Evolutionary conservation across 2,113 vertebrate species (phyloP).

Genomic region (Leucopsar rothschildi): DNA sequence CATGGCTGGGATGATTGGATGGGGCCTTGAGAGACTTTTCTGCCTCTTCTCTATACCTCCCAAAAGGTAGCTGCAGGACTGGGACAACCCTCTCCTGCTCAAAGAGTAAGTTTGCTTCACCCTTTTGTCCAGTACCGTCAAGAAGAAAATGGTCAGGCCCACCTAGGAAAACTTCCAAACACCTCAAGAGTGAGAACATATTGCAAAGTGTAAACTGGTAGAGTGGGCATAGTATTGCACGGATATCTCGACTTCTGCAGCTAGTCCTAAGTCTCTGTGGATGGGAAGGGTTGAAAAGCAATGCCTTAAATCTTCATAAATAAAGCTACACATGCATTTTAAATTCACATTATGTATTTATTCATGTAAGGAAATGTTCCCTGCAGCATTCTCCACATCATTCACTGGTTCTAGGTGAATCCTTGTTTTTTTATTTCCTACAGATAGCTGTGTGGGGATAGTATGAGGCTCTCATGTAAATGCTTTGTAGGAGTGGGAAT

Average conservation of each 20-base stretch:
- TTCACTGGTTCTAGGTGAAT: not conserved
- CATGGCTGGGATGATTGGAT: not conserved
- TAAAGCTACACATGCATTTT: not conserved
- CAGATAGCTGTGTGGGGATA: not conserved
- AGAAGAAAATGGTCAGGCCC: not conserved
- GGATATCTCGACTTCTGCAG: not conserved
- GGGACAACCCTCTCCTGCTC: not conserved
- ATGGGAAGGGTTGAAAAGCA: not conserved
- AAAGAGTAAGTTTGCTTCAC: not conserved
- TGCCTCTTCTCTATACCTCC: not conserved
- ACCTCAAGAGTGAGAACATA: rapidly evolving
- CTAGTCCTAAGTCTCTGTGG: not conserved
- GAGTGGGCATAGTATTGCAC: not conserved
- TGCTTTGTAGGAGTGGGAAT: not conserved
- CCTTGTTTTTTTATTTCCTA: not conserved
- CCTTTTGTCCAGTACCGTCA: not conserved
- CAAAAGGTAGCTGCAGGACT: not conserved
- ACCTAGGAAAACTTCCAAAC: not conserved
- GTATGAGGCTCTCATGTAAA: not conserved
- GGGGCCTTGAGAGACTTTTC: not conserved
- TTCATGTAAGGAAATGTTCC: not conserved
- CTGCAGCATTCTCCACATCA: not conserved
- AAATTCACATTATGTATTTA: not conserved
- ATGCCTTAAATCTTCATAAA: not conserved
- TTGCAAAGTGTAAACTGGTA: not conserved